Conservation (phyloP, 1,140 invertebrate genomes). For the Cryptotermes secundus region DNA sequence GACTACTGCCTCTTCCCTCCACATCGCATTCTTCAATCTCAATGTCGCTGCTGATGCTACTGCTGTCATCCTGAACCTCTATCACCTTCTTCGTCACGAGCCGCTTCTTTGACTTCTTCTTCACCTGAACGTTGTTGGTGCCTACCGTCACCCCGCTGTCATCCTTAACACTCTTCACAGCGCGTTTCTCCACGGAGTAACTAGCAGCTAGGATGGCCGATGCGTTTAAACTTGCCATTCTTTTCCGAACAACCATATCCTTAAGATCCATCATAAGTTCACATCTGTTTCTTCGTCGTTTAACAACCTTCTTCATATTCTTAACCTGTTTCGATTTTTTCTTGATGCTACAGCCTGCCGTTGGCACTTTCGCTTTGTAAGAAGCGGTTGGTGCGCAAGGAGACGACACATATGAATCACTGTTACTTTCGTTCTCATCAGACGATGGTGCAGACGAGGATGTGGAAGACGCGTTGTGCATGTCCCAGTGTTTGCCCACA, state of each 20-base stretch:
- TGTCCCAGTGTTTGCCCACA: constrained; percentile 80
- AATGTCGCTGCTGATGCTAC: constrained; percentile 25
- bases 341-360: background rate
- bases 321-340: constrained; percentile 27
- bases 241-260: constrained; percentile 83
- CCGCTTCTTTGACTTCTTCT: constrained; percentile 40
- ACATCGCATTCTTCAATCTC: constrained; percentile 32
- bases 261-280: constrained; percentile 81
- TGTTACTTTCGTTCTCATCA: constrained; percentile 37
- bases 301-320: constrained; percentile 41
- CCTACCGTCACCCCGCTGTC: background rate
- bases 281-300: constrained; percentile 53
- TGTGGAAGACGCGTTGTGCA: constrained; percentile 56
- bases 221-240: constrained; percentile 92
- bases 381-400: background rate
- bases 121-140: constrained; percentile 42
- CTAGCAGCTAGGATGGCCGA: constrained; percentile 89
- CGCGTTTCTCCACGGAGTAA: constrained; percentile 74
- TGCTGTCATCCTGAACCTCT: constrained; percentile 38
- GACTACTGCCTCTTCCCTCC: constrained; percentile 41
- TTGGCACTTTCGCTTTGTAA: background rate
- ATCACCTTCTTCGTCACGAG: constrained; percentile 21
- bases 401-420: background rate
- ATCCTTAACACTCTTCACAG: constrained; percentile 50
- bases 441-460: constrained; percentile 40